Evolutionary conservation across 1,140 invertebrate genomes (phyloP).

Genomic region (Brachionus paranguensis): DNA sequence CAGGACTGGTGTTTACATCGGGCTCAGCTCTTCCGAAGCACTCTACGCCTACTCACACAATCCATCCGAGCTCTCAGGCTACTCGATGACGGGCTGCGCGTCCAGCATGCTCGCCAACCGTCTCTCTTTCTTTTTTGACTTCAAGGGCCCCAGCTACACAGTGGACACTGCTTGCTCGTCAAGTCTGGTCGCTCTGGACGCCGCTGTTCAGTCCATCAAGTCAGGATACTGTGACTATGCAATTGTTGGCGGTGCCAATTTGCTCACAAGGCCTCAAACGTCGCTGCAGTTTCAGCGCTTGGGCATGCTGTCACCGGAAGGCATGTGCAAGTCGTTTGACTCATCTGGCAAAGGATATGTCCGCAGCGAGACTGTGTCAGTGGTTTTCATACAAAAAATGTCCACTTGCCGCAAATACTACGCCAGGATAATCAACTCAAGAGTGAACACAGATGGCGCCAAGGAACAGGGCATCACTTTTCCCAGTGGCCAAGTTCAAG

Average conservation of each 20-base stretch:
- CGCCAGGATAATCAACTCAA: constrained; percentile 74
- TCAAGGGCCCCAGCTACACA: constrained; percentile 80
- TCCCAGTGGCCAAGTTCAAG: constrained; percentile 36
- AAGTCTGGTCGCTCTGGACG: constrained; percentile 76
- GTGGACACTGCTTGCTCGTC: constrained; percentile 93
- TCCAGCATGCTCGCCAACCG: constrained; percentile 92
- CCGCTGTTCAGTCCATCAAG: constrained; percentile 74
- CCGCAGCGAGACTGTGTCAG: constrained; percentile 76
- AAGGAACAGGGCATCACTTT: constrained; percentile 62
- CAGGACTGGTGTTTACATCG: constrained; percentile 83
- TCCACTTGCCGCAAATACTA: constrained; percentile 72
- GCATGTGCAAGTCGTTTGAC: constrained; percentile 88
- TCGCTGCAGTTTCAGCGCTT: constrained; percentile 87
- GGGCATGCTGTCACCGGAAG: constrained; percentile 80
- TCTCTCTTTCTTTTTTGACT: constrained; percentile 88
- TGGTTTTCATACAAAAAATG: constrained; percentile 72
- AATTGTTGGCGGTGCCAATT: constrained; percentile 77
- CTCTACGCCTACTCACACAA: constrained; percentile 67
- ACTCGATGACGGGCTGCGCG: constrained; percentile 82
- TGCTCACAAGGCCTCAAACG: constrained; percentile 76
- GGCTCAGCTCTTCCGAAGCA: constrained; percentile 75
- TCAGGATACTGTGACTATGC: constrained; percentile 82
- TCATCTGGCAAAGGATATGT: constrained; percentile 78
- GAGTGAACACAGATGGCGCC: constrained; percentile 80
- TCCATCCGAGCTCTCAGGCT: constrained; percentile 69